These are phyloP conservation scores for Fragum sueziense DNA, from an alignment of 2,888 invertebrate genomes.

Conservation along the genomic window DNA sequence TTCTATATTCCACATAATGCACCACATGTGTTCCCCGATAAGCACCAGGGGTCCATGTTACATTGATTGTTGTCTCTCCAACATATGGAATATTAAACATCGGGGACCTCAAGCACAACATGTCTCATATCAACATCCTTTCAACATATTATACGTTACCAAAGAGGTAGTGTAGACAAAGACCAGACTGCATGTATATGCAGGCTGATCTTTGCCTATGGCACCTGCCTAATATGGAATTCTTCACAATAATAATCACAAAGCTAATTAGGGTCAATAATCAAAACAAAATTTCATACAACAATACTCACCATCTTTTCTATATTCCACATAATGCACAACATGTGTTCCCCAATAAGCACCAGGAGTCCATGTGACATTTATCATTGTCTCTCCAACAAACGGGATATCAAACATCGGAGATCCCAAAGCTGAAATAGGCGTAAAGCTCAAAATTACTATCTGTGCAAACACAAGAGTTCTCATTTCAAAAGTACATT, in stretches of 20 bases:
- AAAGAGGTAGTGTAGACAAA: no score
- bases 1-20: slow-evolving; percentile 89
- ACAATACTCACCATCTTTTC: slow-evolving; percentile 80
- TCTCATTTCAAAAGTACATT: no score
- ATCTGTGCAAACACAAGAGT: no score
- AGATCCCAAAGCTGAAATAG: slow-evolving; percentile 63
- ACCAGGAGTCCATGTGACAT: slow-evolving; percentile 74
- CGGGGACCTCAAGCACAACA: slow-evolving; percentile 70
- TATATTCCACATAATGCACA: slow-evolving; percentile 89
- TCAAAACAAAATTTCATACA: background rate
- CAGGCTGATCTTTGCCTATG: no score
- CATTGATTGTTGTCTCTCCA: slow-evolving; percentile 69
- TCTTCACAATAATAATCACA: no score
- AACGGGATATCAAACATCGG: slow-evolving; percentile 71
- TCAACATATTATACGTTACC: no score
- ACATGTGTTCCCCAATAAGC: slow-evolving; percentile 68
- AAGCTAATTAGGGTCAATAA: no score
- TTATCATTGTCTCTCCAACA: slow-evolving; percentile 68
- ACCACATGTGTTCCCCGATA: slow-evolving; percentile 70
- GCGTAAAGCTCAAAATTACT: no score
- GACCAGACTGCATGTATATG: no score
- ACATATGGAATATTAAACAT: slow-evolving; percentile 69
- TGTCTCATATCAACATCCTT: no score
- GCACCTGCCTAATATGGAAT: no score
- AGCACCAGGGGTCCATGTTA: slow-evolving; percentile 72